Conservation (phyloP, 2,797 vertebrate genomes). For the Euthynnus affinis region DNA sequence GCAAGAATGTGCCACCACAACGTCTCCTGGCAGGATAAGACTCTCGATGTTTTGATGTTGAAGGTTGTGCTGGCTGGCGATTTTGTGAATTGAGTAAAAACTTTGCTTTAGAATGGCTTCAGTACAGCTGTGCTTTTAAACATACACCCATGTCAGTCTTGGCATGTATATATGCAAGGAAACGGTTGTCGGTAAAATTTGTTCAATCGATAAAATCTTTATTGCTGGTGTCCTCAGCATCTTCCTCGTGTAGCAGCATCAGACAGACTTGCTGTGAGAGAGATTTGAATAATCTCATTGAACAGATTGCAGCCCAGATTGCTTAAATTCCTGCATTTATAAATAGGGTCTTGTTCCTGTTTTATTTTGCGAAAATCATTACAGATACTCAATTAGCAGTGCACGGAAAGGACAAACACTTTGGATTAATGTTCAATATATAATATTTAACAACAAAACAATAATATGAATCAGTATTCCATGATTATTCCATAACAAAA, state of each 20-base stretch:
- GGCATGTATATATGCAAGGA: background rate
- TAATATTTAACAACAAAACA: slow-evolving; percentile 8
- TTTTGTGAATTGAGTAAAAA: slow-evolving; percentile 14
- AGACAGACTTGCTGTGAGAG: slow-evolving; percentile 57
- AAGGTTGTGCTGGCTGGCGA: slow-evolving; percentile 17
- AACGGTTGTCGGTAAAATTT: slow-evolving; percentile 40
- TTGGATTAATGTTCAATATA: slow-evolving; percentile 28
- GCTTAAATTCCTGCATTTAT: slow-evolving; percentile 81
- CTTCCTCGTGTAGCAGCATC: slow-evolving; percentile 46
- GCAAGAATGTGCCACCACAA: slow-evolving; percentile 35
- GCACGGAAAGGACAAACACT: slow-evolving; percentile 15
- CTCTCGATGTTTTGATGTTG: slow-evolving; percentile 55
- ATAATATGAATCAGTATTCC: background rate
- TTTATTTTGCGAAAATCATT: slow-evolving; percentile 70
- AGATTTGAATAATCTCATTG: slow-evolving; percentile 75
- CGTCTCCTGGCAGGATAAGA: slow-evolving; percentile 44
- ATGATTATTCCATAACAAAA: background rate
- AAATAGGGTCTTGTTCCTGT: slow-evolving; percentile 72
- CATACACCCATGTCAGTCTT: slow-evolving; percentile 12
- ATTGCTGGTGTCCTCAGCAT: slow-evolving; percentile 41
- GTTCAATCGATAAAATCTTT: slow-evolving; percentile 41
- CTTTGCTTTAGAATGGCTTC: slow-evolving; percentile 1
- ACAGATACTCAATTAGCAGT: slow-evolving; percentile 57
- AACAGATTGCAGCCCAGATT: slow-evolving; percentile 86
- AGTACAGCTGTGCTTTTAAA: background rate